These are phyloP conservation scores for Dasysyrphus tricinctus DNA, from an alignment of 2,888 invertebrate genomes.

Conservation along the genomic window DNA sequence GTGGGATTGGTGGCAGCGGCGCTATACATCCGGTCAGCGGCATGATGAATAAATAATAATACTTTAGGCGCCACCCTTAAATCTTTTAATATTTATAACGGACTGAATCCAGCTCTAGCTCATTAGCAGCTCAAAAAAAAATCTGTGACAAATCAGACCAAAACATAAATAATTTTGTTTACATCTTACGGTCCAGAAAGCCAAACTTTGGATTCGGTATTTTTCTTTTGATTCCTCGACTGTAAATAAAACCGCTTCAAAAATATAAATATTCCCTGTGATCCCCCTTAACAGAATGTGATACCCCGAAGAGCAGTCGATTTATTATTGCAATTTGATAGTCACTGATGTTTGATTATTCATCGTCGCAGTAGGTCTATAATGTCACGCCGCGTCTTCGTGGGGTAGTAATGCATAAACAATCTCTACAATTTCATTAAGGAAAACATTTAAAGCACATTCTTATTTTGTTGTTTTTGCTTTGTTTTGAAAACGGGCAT, in stretches of 20 bases:
- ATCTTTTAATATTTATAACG: too few species aligned
- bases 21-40: constrained; percentile 58
- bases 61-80: constrained; percentile 40
- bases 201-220: neutral
- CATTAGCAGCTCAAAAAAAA: neutral
- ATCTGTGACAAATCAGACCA: neutral
- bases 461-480: neutral
- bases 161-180: constrained; percentile 3
- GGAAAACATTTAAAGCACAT: constrained; percentile 1
- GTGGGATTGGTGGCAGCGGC: neutral
- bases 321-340: constrained; percentile 40
- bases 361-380: neutral
- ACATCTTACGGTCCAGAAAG: neutral
- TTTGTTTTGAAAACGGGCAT: constrained; percentile 1
- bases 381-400: constrained; percentile 36
- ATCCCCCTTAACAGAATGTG: constrained; percentile 1
- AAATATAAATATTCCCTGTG: neutral
- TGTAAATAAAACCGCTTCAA: constrained; percentile 1
- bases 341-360: neutral
- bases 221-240: neutral
- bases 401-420: constrained; percentile 3
- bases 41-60: constrained; percentile 25
- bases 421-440: constrained; percentile 28
- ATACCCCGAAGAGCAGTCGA: constrained; percentile 3
- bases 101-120: neutral